Conservation (phyloP, 2,888 invertebrate species). For the Scaptomyza cyrtandrae region DNA sequence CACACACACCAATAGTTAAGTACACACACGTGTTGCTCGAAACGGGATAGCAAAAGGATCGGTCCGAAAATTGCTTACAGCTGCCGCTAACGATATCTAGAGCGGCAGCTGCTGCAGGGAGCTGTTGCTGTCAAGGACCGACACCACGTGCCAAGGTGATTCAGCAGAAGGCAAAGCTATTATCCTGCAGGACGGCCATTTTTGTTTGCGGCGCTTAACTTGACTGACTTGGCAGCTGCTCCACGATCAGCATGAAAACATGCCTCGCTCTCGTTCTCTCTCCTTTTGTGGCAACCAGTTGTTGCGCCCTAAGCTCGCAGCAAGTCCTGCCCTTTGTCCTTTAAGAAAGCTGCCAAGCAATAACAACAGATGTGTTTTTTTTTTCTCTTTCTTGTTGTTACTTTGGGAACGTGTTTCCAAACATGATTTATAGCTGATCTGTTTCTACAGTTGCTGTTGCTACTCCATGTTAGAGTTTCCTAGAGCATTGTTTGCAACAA, state of each 20-base stretch:
- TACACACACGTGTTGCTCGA: conserved; percentile 68
- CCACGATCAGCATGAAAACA: conserved; percentile 48
- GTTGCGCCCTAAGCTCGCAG: conserved; percentile 72
- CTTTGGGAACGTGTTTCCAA: conserved; percentile 70
- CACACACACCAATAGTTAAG: conserved; percentile 5
- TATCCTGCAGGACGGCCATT: conserved; percentile 66
- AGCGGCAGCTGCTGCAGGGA: conserved; percentile 55
- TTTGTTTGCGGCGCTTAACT: conserved; percentile 55
- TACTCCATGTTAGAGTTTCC: conserved; percentile 50
- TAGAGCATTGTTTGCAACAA: conserved; percentile 61
- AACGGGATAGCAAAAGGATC: conserved; percentile 34
- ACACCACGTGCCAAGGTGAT: conserved; percentile 72
- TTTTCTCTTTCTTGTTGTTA: conserved; percentile 8
- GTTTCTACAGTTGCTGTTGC: conserved; percentile 18
- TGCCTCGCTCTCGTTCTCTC: background rate
- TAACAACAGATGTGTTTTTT: conserved; percentile 64
- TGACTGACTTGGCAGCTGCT: conserved; percentile 39
- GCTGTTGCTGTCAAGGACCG: conserved; percentile 38
- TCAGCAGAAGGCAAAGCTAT: conserved; percentile 65
- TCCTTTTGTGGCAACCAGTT: conserved; percentile 63
- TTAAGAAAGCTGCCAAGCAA: conserved; percentile 62
- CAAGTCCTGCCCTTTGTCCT: conserved; percentile 61
- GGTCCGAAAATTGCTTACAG: conserved; percentile 51
- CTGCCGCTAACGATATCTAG: conserved; percentile 49
- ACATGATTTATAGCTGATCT: conserved; percentile 77